Base-by-base conservation (phyloP, 2,113 vertebrate genomes). In the Ceyx margarethae region DNA sequence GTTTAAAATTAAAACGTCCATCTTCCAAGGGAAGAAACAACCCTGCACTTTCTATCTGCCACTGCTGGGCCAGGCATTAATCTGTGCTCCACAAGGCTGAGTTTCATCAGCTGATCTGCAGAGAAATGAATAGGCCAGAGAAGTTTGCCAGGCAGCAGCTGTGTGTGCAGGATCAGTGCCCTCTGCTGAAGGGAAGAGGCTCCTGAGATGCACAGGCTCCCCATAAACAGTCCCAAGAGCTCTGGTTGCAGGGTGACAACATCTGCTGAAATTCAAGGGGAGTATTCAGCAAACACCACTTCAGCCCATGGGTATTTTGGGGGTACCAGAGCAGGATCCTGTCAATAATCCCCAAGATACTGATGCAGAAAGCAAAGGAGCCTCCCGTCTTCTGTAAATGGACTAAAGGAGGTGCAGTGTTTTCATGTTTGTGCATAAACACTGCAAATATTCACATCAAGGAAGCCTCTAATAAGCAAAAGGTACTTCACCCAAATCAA, bases 11-110 rank as follows among this genome's bases (percentile, higher is more conserved):
- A 37, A 81, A 72, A 62, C 0, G 5, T 14, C 4, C 4, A 1
- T 25, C n/a, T 79, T 65, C 28, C 18, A 40, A 65, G 43, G 65
- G 40, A 64, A 73, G 15, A 57, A 78, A 50, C 21, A 31, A 17
- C 10, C 29, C 14, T 6, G 20, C 5, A 4, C 29, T 2, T n/a
- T 35, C 46, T 26, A 13, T 6, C 58, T 58, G 60, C 20, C 22
- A 5, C 11, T 21, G 29, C 65, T n/a, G 45, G 45, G 31, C 22
- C 21, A 25, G 56, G 37, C 40, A 29, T 20, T 26, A 16, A 5
- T 2, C 18, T 0, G 0, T 5, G 13, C 45, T 23, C 53, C 21
- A 2, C 1, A 7, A 6, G 0, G 2, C n/a, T 2, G 31, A 21
- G 74, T 7, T 61, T 50, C 78, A 45, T 2, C 48, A 28, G 73